Percentiles rank a stretch among this genome's conserved stretches.
Evolutionary conservation across 1,140 invertebrate genomes (phyloP).

Genomic region (Hylaeus volcanicus): DNA sequence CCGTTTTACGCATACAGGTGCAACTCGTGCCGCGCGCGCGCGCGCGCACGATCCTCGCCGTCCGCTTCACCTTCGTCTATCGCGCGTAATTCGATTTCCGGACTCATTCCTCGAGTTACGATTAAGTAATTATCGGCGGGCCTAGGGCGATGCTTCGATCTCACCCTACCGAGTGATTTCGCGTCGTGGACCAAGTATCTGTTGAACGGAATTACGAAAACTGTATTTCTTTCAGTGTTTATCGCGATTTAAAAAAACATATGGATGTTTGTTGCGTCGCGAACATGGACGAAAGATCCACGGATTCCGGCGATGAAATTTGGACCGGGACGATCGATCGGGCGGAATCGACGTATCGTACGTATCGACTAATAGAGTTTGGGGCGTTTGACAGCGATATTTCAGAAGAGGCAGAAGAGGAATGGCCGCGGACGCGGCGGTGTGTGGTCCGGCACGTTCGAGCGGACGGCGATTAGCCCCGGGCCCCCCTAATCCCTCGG

Average conservation of each 20-base stretch:
- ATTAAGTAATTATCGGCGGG: conserved; percentile 58
- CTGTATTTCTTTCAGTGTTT: too few relatives aligned
- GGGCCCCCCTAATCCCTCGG: conserved; percentile 51
- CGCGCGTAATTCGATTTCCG: conserved; percentile 58
- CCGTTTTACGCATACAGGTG: conserved; percentile 60
- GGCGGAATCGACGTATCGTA: conserved; percentile 19
- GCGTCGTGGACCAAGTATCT: background rate
- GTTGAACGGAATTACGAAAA: too few relatives aligned
- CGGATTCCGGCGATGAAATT: too few relatives aligned
- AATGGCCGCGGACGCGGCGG: conserved; percentile 54
- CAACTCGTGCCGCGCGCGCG: conserved; percentile 3
- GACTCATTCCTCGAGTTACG: conserved; percentile 43
- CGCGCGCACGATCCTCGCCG: conserved; percentile 1
- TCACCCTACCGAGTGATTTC: background rate
- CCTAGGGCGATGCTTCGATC: too few relatives aligned
- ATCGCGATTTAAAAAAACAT: too few relatives aligned
- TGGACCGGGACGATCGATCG: conserved; percentile 8
- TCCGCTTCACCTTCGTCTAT: conserved; percentile 4
- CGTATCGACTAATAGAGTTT: conserved; percentile 60
- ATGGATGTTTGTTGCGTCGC: too few relatives aligned
- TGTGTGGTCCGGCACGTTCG: conserved; percentile 74
- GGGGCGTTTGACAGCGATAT: conserved; percentile 64
- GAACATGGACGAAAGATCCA: too few relatives aligned
- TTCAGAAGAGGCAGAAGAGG: conserved; percentile 55
- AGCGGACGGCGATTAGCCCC: conserved; percentile 72